Conservation (phyloP, 2,888 invertebrate species). For the Bombylius major region DNA sequence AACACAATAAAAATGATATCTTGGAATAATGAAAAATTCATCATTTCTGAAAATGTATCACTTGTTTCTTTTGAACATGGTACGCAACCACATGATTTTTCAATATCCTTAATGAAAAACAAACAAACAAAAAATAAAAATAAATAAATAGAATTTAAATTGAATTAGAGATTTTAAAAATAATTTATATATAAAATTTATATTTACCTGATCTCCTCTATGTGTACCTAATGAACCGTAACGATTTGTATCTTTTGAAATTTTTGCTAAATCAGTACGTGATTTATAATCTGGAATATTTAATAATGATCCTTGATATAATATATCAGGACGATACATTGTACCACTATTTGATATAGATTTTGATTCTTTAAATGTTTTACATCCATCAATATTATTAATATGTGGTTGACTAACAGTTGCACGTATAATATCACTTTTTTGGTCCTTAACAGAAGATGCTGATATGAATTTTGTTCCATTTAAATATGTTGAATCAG, state of each 20-base stretch:
- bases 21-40: conserved; percentile 71
- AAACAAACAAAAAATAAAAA: too few species aligned
- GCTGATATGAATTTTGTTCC: not conserved
- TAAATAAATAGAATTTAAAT: not conserved
- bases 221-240: conserved; percentile 32
- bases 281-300: conserved; percentile 42
- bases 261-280: conserved; percentile 39
- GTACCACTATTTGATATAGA: conserved; percentile 53
- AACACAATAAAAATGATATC: conserved; percentile 84
- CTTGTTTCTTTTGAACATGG: conserved; percentile 57
- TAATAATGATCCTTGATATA: conserved; percentile 59
- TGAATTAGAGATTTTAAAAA: not conserved
- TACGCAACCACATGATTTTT: conserved; percentile 44
- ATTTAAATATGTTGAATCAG: not conserved
- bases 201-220: not conserved
- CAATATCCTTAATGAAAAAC: conserved; percentile 20
- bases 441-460: conserved; percentile 4
- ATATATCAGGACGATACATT: conserved; percentile 74
- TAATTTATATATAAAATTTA: not conserved
- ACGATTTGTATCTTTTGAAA: conserved; percentile 24
- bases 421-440: conserved; percentile 36
- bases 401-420: conserved; percentile 56
- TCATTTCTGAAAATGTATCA: conserved; percentile 64
- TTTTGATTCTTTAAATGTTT: conserved; percentile 20
- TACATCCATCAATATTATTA: conserved; percentile 11